phyloP scores from a whole-genome alignment of 1,140 invertebrate species.

The Neoseiulus cucumeris region DNA sequence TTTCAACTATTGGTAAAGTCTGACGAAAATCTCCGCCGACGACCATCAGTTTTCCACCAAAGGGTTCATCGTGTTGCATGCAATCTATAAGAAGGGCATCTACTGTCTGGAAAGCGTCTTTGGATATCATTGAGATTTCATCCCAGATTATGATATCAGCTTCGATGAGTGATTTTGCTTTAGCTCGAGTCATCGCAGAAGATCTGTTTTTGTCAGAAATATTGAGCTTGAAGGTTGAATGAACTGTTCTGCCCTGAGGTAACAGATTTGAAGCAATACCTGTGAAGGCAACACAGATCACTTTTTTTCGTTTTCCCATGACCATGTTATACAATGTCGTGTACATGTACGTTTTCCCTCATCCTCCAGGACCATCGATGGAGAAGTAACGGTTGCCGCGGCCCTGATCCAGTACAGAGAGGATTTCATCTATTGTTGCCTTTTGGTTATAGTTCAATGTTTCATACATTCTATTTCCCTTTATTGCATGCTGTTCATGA shows the following conservation, averaged over 20 bases:
- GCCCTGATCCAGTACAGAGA: too few relatives aligned
- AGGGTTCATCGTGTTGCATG: too few relatives aligned
- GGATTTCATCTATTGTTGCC: too few relatives aligned
- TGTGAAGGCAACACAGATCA: neutral
- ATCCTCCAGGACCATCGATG: conserved; percentile 16
- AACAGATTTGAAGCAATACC: conserved; percentile 7
- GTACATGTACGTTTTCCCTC: conserved; percentile 17
- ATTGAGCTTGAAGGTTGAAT: neutral
- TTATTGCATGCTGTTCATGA: too few relatives aligned
- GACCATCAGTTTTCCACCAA: too few relatives aligned
- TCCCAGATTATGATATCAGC: conserved; percentile 12
- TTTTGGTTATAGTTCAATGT: too few relatives aligned
- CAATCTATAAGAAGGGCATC: too few relatives aligned
- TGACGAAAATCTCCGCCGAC: too few relatives aligned
- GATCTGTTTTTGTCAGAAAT: neutral
- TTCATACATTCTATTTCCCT: too few relatives aligned
- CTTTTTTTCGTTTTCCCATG: neutral
- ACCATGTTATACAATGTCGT: conserved; percentile 1
- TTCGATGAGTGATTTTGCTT: neutral
- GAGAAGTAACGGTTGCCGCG: neutral
- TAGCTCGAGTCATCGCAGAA: neutral
- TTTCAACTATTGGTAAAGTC: too few relatives aligned
- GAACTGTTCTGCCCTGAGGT: neutral
- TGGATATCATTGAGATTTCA: neutral
- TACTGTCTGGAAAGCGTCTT: too few relatives aligned